phyloP scores from a whole-genome alignment of 1,140 invertebrate genomes.

The Drosophila repleta region DNA sequence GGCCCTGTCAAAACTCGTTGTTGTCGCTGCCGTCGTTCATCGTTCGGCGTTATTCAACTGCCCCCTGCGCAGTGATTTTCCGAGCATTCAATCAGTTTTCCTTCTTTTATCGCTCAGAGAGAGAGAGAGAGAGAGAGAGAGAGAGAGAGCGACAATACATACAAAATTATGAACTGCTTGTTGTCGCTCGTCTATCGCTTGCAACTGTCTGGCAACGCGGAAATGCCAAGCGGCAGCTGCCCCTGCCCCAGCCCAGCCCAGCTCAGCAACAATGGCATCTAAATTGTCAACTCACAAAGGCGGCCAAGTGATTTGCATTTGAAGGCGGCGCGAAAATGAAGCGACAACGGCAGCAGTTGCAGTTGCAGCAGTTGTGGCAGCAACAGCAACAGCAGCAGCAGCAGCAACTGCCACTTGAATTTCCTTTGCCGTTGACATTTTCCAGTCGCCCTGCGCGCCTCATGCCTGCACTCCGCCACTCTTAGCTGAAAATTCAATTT shows the following conservation, averaged over 20 bases:
- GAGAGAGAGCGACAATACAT: no score
- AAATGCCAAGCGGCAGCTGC: conserved; percentile 66
- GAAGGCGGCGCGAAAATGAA: conserved; percentile 78
- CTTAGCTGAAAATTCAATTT: conserved; percentile 75
- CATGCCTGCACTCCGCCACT: conserved; percentile 28
- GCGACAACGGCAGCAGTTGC: conserved; percentile 13
- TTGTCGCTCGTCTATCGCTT: conserved; percentile 64
- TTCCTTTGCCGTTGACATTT: conserved; percentile 76
- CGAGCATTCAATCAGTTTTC: conserved; percentile 33
- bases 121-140: not conserved
- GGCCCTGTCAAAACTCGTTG: conserved; percentile 19
- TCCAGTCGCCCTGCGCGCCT: conserved; percentile 61
- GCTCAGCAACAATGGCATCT: conserved; percentile 65
- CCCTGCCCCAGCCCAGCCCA: conserved; percentile 1
- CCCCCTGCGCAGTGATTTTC: conserved; percentile 7
- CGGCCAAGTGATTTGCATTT: conserved; percentile 81
- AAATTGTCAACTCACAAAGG: conserved; percentile 80
- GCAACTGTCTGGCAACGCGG: conserved; percentile 73
- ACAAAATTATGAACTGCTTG: conserved; percentile 43
- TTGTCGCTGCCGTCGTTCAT: no score
- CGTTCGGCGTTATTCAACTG: not conserved
- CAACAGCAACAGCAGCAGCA: conserved; percentile 20
- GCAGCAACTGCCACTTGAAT: conserved; percentile 62
- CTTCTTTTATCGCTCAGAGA: conserved; percentile 27
- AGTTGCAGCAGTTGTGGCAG: conserved; percentile 8